Percentiles rank a stretch among this genome's conserved stretches.
Conservation (phyloP, 2,888 invertebrate species). For the Dascillus cervinus region DNA sequence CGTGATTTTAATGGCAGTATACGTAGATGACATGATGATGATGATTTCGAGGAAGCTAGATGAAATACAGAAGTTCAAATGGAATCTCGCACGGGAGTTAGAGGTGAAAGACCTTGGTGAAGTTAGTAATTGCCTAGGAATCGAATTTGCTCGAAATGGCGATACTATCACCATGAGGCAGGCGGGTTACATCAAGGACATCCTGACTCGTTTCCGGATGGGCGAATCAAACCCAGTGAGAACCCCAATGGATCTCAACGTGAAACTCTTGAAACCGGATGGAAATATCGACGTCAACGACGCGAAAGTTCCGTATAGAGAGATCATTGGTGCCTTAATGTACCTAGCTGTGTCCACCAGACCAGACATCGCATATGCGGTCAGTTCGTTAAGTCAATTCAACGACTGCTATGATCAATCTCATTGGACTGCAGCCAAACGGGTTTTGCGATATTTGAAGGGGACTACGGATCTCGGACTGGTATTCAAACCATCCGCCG, state of each 20-base stretch:
- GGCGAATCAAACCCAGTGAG: not conserved
- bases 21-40: conserved; percentile 20
- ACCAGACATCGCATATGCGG: conserved; percentile 6
- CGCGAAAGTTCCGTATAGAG: conserved; percentile 5
- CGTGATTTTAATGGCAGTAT: conserved; percentile 9
- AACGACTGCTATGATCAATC: not conserved
- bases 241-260: not conserved
- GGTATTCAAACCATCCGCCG: no score
- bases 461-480: not conserved
- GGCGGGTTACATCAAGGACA: not conserved
- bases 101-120: conserved; percentile 10
- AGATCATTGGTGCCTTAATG: conserved; percentile 4
- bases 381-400: conserved; percentile 1
- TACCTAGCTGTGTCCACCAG: conserved; percentile 2
- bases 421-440: conserved; percentile 2
- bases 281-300: no score
- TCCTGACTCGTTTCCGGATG: not conserved
- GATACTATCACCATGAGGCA: not conserved
- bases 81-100: conserved; percentile 2
- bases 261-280: no score
- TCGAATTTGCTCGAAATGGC: conserved; percentile 1
- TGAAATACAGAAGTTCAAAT: conserved; percentile 3
- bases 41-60: conserved; percentile 10
- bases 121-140: conserved; percentile 5
- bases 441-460: not conserved